phyloP scores from a whole-genome alignment of 2,888 invertebrate species.

The Plebejus anna region DNA sequence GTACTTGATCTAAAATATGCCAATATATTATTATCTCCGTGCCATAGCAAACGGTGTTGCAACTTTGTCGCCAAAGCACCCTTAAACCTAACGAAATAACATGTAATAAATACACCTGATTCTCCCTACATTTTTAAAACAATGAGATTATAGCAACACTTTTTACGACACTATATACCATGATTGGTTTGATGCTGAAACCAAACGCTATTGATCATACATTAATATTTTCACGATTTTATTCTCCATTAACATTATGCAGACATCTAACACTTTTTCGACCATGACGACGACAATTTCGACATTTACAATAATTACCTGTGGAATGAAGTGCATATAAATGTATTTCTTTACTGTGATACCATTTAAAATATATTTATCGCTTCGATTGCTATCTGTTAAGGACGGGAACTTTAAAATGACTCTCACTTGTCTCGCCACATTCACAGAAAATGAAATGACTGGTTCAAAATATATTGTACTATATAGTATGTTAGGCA shows the following conservation, averaged over 20 bases:
- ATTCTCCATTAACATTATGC: constrained; percentile 11
- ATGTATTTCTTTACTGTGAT: constrained; percentile 37
- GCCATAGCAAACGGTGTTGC: constrained; percentile 33
- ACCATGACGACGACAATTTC: constrained; percentile 28
- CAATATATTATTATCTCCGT: constrained; percentile 32
- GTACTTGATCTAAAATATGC: constrained; percentile 19
- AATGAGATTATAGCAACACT: constrained; percentile 36
- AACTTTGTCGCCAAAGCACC: constrained; percentile 33
- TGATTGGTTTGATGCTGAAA: constrained; percentile 30
- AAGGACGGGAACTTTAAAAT: constrained; percentile 42
- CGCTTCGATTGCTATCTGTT: constrained; percentile 34
- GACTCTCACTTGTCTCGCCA: constrained; percentile 39
- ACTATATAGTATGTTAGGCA: constrained; percentile 29
- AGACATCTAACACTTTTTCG: constrained; percentile 28
- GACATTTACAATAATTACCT: constrained; percentile 43
- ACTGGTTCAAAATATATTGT: constrained; percentile 20
- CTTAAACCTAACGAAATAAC: constrained; percentile 32
- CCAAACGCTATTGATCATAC: constrained; percentile 30
- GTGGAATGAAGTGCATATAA: constrained; percentile 61
- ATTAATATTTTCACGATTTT: constrained; percentile 14
- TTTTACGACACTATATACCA: neutral
- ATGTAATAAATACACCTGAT: constrained; percentile 41
- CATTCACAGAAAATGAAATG: constrained; percentile 8
- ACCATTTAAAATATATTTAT: constrained; percentile 39
- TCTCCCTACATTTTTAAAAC: constrained; percentile 32